Percentiles rank a stretch among this genome's conserved stretches.
These are phyloP conservation scores for Paracentrotus lividus DNA, from an alignment of 53 echinoderm and acorn worm genomes.

Conservation along the genomic window DNA sequence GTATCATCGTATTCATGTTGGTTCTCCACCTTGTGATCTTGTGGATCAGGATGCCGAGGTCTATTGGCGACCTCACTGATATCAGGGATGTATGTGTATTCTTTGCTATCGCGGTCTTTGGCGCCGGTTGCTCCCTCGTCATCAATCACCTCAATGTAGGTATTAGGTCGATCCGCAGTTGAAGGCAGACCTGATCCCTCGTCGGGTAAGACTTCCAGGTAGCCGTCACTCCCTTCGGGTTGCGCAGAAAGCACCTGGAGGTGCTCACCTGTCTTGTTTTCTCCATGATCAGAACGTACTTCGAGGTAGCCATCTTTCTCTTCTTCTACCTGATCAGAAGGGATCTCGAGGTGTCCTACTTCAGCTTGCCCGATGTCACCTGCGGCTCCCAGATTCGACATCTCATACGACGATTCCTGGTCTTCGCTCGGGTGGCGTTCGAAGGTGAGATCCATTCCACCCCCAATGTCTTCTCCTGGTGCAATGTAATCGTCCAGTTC, in stretches of 20 bases:
- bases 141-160: neutral
- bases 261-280: neutral
- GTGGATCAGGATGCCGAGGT: neutral
- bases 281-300: neutral
- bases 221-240: neutral
- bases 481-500: neutral
- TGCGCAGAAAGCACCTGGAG: neutral
- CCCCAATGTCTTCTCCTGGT: slow-evolving; percentile 12
- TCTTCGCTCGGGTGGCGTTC: slow-evolving; percentile 32
- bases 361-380: neutral
- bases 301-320: neutral
- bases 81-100: slow-evolving; percentile 8
- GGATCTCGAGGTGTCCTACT: neutral
- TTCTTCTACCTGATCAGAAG: neutral
- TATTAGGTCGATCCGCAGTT: neutral
- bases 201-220: neutral
- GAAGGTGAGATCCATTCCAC: neutral
- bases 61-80: neutral
- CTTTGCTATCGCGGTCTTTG: neutral
- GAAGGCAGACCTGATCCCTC: neutral
- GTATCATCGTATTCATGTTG: slow-evolving; percentile 14
- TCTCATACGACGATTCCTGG: neutral
- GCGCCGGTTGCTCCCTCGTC: neutral
- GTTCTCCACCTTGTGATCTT: neutral
- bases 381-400: too few species aligned